A percentile compares a stretch with the other conserved stretches of the same genome.
phyloP scores from a whole-genome alignment of 2,888 invertebrate species.

The Hyposoter didymator region DNA sequence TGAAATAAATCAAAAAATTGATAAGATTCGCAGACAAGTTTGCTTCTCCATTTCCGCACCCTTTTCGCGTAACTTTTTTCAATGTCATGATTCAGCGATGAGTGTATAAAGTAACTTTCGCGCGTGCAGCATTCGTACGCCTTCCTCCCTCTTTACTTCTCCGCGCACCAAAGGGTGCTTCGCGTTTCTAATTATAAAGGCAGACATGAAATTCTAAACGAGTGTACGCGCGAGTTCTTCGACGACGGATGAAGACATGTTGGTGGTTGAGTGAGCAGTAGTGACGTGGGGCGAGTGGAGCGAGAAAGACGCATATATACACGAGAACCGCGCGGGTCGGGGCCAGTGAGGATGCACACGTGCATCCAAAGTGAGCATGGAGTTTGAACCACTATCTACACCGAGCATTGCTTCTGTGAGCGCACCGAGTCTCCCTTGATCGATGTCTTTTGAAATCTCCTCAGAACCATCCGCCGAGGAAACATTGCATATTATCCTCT shows the following conservation, averaged over 20 bases:
- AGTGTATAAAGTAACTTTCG: slow-evolving; percentile 29
- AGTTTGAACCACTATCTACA: slow-evolving; percentile 4
- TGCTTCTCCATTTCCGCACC: not conserved
- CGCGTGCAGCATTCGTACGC: slow-evolving; percentile 25
- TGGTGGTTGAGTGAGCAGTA: slow-evolving; percentile 31
- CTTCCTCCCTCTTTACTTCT: not conserved
- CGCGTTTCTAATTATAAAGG: slow-evolving; percentile 63
- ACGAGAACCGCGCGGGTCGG: not conserved
- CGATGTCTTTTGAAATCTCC: slow-evolving; percentile 65
- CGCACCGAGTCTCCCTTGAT: slow-evolving; percentile 49
- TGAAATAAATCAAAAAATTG: not conserved
- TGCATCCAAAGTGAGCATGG: slow-evolving; percentile 16
- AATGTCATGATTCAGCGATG: slow-evolving; percentile 26
- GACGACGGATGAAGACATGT: slow-evolving; percentile 46
- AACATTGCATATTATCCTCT: slow-evolving; percentile 31
- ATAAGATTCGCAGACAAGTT: not conserved
- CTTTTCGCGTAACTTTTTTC: slow-evolving; percentile 11
- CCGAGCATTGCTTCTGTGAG: slow-evolving; percentile 10
- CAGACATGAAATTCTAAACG: slow-evolving; percentile 50
- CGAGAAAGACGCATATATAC: slow-evolving; percentile 35
- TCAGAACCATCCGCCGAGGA: slow-evolving; percentile 45
- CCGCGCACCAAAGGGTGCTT: slow-evolving; percentile 4
- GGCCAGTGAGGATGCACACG: slow-evolving; percentile 18
- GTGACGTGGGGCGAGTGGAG: slow-evolving; percentile 2
- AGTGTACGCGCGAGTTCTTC: slow-evolving; percentile 28